Evolutionary conservation across 2,113 vertebrate species (phyloP), one percentile per base, ranked within the genome.

Genomic region (Hydropotes inermis): DNA sequence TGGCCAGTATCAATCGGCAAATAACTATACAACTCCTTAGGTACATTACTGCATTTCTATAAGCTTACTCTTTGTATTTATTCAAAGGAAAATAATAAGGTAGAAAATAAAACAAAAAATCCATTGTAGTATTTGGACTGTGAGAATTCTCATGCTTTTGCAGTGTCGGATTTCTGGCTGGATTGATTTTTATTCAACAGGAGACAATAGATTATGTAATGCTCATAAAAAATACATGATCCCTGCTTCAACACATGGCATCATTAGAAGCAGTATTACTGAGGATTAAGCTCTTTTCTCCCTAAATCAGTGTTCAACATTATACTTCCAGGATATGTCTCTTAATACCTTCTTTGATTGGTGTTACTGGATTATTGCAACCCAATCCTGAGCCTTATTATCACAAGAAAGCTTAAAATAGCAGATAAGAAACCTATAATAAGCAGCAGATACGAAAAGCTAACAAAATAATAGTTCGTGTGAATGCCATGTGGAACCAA

Each of bases 331-430:
- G 60, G 86, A 91, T 94, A 16, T 47, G 25, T 85, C 86, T 97
- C 93, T 93, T 94, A 96, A 93, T 74, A 47, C 85, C 78, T 87
- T 10, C 43, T 76, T 89, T 92, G 79, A 84, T 74, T 97, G 95
- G 47, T 7, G 60, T 95, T 95, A 97, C 16, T 97, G 92, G 95
- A 96, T 96, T 97, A 97, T 13, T 85, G 87, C 74, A 98, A 94
- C 50, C 15, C 86, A 96, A 85, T 95, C 87, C 64, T 96, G 81
- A 92, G 90, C 19, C 61, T 93, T 94, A 82, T 83, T 96, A 89
- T 47, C 76, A n/a, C 4, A 67, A 88, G 81, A 96, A 94, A 97
- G 89, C 90, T 96, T 96, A 82, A 96, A 90, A 90, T 28, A 92
- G 58, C 61, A 96, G 70, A 95, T 83, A 93, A 97, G 64, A 95